These are phyloP conservation scores for Dermochelys coriacea DNA, from an alignment of 2,797 vertebrate genomes.

Conservation along the genomic window DNA sequence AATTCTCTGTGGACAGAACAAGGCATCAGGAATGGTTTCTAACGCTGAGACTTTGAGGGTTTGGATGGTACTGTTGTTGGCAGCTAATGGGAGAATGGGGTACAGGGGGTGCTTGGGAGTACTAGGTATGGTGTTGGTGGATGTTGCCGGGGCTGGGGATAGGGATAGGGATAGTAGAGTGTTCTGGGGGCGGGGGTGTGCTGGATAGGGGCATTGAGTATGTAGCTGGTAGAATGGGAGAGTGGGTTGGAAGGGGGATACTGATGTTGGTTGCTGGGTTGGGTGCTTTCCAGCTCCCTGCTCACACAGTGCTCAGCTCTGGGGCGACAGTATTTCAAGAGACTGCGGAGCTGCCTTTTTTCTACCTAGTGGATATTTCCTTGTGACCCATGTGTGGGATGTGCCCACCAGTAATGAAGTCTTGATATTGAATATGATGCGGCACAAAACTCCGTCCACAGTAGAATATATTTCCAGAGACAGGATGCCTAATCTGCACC, in stretches of 20 bases:
- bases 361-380: background rate
- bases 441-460: conserved; percentile 31
- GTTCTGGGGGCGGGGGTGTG: background rate
- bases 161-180: background rate
- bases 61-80: background rate
- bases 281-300: background rate
- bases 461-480: conserved; percentile 2
- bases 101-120: background rate
- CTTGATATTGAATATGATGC: background rate
- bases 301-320: background rate
- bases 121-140: background rate
- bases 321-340: background rate
- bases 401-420: background rate
- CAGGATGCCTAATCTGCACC: conserved; percentile 7
- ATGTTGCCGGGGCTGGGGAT: background rate
- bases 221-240: background rate
- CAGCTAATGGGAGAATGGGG: background rate
- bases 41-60: background rate
- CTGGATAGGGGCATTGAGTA: accelerated
- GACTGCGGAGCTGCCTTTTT: background rate
- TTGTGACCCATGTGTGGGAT: background rate
- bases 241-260: background rate
- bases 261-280: background rate
- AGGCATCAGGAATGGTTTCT: background rate
- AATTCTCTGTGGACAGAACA: background rate